Evolutionary conservation across 2,888 invertebrate genomes (phyloP).

Genomic region (Drosophila tripunctata): DNA sequence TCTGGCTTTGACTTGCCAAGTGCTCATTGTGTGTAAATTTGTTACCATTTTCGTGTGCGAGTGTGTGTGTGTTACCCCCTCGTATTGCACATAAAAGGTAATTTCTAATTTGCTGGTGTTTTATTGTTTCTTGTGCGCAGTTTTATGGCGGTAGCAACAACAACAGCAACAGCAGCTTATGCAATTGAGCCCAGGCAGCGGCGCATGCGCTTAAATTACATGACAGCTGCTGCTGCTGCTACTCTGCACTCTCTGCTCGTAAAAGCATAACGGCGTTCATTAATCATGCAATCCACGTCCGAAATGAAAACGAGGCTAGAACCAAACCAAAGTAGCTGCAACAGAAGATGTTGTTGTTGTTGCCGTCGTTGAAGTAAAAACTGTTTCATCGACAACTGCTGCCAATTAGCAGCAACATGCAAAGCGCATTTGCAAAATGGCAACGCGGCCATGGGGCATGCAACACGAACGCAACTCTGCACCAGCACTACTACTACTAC

Average conservation of each 20-base stretch:
- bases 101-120: slow-evolving; percentile 79
- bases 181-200: slow-evolving; percentile 58
- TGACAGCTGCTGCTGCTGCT: slow-evolving; percentile 47
- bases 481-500: not conserved
- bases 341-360: slow-evolving; percentile 2
- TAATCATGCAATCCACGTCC: slow-evolving; percentile 72
- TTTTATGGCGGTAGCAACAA: slow-evolving; percentile 55
- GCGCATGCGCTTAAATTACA: slow-evolving; percentile 71
- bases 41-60: slow-evolving; percentile 60
- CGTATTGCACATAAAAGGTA: slow-evolving; percentile 73
- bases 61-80: slow-evolving; percentile 32
- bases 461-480: slow-evolving; percentile 16
- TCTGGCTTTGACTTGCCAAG: slow-evolving; percentile 35
- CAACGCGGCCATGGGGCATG: slow-evolving; percentile 21
- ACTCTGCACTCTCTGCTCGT: slow-evolving; percentile 42
- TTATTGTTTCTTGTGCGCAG: slow-evolving; percentile 72
- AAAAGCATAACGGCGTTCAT: slow-evolving; percentile 79
- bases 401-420: slow-evolving; percentile 78
- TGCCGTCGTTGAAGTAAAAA: slow-evolving; percentile 3
- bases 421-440: slow-evolving; percentile 74
- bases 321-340: slow-evolving; percentile 30
- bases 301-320: slow-evolving; percentile 52
- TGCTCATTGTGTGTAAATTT: slow-evolving; percentile 75
- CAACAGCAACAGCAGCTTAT: slow-evolving; percentile 33
- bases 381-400: slow-evolving; percentile 73